A percentile compares a stretch with the other conserved stretches of the same genome.
These are phyloP conservation scores for Zaprionus nigranus DNA, from an alignment of 1,140 invertebrate genomes.

Conservation along the genomic window DNA sequence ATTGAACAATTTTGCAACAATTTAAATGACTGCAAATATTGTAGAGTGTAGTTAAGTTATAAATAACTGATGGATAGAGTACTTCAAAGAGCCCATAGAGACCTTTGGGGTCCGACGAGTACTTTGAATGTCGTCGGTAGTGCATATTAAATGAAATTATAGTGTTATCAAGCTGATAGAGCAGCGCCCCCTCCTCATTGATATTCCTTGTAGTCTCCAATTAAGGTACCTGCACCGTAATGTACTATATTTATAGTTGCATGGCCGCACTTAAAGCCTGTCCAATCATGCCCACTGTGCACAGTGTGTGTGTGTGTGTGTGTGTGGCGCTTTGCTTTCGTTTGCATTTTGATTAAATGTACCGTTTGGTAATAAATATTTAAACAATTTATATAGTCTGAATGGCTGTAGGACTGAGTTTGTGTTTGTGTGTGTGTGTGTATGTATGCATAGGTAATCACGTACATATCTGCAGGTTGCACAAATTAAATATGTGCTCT, in stretches of 20 bases:
- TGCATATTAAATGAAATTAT: background rate
- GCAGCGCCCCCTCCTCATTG: background rate
- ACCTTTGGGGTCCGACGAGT: too few relatives aligned
- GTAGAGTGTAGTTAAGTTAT: too few relatives aligned
- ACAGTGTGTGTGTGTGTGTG: background rate
- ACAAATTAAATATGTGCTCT: slow-evolving; percentile 20
- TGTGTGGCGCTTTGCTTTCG: too few relatives aligned
- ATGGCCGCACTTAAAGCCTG: background rate
- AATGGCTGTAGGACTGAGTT: too few relatives aligned
- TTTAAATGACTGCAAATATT: too few relatives aligned
- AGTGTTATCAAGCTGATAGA: background rate
- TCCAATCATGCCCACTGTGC: background rate
- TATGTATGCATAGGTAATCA: too few relatives aligned
- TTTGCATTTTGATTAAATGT: slow-evolving; percentile 21
- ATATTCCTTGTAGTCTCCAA: background rate
- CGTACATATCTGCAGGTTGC: slow-evolving; percentile 2
- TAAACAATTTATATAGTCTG: slow-evolving; percentile 19
- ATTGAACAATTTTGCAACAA: too few relatives aligned
- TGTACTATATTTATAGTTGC: background rate
- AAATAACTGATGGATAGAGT: too few relatives aligned
- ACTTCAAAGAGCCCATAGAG: too few relatives aligned
- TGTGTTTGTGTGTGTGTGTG: background rate
- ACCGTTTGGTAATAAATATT: slow-evolving; percentile 33
- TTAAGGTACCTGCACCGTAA: background rate
- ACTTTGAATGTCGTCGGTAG: too few relatives aligned